Evolutionary conservation across 2,888 invertebrate genomes (phyloP), one percentile per base, ranked within the genome.

Genomic region (Aethes cnicana): DNA sequence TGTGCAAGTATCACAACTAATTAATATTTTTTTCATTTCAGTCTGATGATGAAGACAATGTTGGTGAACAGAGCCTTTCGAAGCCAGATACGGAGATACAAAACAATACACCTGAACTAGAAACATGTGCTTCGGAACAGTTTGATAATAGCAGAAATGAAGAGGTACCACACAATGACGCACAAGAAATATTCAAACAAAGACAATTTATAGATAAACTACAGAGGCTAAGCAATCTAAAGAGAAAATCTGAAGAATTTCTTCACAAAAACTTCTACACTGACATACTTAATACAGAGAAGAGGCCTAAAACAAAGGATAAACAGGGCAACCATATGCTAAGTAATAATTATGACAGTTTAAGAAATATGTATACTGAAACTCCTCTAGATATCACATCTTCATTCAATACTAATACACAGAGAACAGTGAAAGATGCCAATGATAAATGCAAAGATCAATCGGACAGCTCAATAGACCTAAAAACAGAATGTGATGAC

Each of bases 401-500:
- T 49, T 57, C 74, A 11, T 76, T 73, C 54, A 84, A 81, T 53
- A 65, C 74, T 48, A 73, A 74, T 44, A 56, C 72, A 26, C 75
- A 75, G 43, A 79, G 72, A 64, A 54, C 54, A 37, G 67, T 67
- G 23, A 75, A 75, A 64, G 82, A 84, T 53, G 43, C 57, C 4
- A 69, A 59, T 67, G 82, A 85, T 11, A 72, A 72, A 54, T 66
- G 59, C 61, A 81, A 77, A 58, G 79, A 78, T 17, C 74, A 70
- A 52, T 61, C 71, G 37, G 74, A 81, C 20, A 72, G 67, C 61
- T 61, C 69, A 12, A 42, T 85, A 46, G 87, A 88, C 58, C 58
- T 87, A 32, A 89, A 89, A 72, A 82, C 85, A 1, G 89, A 89
- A 77, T 85, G 83, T 72, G 88, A 89, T 70, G 88, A 88, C 42